Base-by-base conservation (phyloP, 2,888 invertebrate genomes). In the Drosophila testacea region DNA sequence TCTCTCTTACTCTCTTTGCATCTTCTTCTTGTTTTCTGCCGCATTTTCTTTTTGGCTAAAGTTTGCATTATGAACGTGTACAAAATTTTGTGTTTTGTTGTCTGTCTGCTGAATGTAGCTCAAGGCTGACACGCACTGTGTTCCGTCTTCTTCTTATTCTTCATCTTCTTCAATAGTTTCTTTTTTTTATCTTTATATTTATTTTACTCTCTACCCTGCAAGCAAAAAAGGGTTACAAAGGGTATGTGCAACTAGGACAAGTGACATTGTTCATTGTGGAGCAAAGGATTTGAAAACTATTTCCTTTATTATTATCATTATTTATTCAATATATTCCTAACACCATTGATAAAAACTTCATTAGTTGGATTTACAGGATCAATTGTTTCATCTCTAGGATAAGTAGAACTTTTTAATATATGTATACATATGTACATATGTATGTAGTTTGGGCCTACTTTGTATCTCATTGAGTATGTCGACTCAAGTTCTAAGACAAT, bases 51-150 rank as follows among this genome's bases (percentile, higher is more conserved):
- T 65, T 51, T 56, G 69, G 48, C 81, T 66, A 79, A 70, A 73
- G 66, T 83, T 79, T 79, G 73, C 79, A 83, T 81, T 79, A 79
- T 71, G 77, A 77, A 67, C 73, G 62, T 77, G 73, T 76, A 69
- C 55, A 65, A 57, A 16, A 77, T 73, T 51, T 73, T 61, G 56
- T 63, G 63, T 64, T 60, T 68, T 54, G 62, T 69, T 42, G 60
- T 59, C 57, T 60, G 65, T 69, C 78, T 65, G 52, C 72, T 54
- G 60, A 64, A 79, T 84, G 82, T 82, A 79, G 81, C 79, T 67
- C 81, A 82, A 82, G 81, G 81, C 81, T 84, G 65, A 60, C 74
- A 82, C 81, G 79, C 81, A 84, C 80, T 77, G 44, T 62, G 57
- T 47, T 30, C 30, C 46, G 32, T 46, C 44, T 36, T 41, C 27